Conservation (phyloP, 35 echinoderm and acorn worm genomes). For the Anneissia japonica region DNA sequence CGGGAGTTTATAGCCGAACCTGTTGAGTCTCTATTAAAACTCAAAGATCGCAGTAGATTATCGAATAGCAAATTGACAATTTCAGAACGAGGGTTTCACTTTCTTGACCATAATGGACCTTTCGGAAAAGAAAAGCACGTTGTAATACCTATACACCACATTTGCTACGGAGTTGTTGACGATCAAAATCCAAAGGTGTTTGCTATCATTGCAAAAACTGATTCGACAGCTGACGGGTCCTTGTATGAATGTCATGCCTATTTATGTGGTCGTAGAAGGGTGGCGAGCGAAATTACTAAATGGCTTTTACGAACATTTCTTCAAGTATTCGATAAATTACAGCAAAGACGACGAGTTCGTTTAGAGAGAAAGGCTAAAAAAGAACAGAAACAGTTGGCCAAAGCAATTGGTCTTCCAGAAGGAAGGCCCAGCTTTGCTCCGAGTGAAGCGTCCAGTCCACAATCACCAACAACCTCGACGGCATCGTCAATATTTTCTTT, state of each 20-base stretch:
- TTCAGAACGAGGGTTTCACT: conserved; percentile 89
- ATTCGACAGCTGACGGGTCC: conserved; percentile 74
- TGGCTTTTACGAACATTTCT: conserved; percentile 91
- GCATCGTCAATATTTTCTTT: conserved; percentile 9
- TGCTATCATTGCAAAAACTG: conserved; percentile 87
- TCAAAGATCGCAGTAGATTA: conserved; percentile 55
- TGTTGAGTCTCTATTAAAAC: conserved; percentile 67
- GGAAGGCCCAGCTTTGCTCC: background rate
- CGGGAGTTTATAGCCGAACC: conserved; percentile 82
- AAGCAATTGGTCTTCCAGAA: conserved; percentile 5
- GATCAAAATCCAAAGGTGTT: conserved; percentile 80
- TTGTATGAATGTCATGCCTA: conserved; percentile 95
- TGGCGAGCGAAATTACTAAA: conserved; percentile 74
- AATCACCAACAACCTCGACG: background rate
- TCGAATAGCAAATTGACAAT: conserved; percentile 65
- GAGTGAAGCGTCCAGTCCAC: conserved; percentile 16
- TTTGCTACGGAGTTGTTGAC: conserved; percentile 96
- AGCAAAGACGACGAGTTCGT: conserved; percentile 55
- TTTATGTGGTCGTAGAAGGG: conserved; percentile 65
- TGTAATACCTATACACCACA: conserved; percentile 88
- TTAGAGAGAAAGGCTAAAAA: conserved; percentile 50
- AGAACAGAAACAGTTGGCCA: background rate
- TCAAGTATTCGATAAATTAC: conserved; percentile 88
- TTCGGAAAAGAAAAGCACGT: conserved; percentile 98
- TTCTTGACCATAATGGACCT: conserved; percentile 78